Evolutionary conservation across 2,113 vertebrate genomes (phyloP).

Genomic region (Brachypodius melanocephalos): DNA sequence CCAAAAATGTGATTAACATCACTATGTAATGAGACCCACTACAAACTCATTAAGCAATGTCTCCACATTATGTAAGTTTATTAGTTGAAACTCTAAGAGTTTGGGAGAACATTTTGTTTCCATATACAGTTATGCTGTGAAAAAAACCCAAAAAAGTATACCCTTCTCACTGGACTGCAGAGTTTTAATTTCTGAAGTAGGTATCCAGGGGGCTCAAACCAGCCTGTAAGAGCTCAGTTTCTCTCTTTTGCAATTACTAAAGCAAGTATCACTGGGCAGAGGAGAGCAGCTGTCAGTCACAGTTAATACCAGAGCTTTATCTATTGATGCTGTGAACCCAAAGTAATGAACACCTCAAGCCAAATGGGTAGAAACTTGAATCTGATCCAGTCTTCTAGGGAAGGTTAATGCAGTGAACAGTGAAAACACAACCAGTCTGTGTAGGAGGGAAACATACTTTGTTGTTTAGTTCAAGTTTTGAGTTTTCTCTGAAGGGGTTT

Average conservation of each 20-base stretch:
- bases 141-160: background rate
- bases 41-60: background rate
- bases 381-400: background rate
- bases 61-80: background rate
- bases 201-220: background rate
- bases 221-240: background rate
- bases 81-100: background rate
- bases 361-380: slow-evolving; percentile 23
- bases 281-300: slow-evolving; percentile 11
- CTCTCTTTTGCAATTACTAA: background rate
- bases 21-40: background rate
- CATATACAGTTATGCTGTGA: background rate
- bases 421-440: background rate
- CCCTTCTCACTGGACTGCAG: background rate
- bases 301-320: slow-evolving; percentile 17
- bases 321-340: background rate
- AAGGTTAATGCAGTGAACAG: background rate
- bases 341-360: slow-evolving; percentile 13
- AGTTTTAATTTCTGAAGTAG: background rate
- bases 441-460: background rate
- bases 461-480: background rate
- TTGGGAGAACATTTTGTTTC: background rate
- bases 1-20: background rate
- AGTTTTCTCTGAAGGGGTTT: background rate
- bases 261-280: background rate